Evolutionary conservation across 2,888 invertebrate species (phyloP), one percentile per base, ranked within the genome.

Genomic region (Eupsilia transversa): DNA sequence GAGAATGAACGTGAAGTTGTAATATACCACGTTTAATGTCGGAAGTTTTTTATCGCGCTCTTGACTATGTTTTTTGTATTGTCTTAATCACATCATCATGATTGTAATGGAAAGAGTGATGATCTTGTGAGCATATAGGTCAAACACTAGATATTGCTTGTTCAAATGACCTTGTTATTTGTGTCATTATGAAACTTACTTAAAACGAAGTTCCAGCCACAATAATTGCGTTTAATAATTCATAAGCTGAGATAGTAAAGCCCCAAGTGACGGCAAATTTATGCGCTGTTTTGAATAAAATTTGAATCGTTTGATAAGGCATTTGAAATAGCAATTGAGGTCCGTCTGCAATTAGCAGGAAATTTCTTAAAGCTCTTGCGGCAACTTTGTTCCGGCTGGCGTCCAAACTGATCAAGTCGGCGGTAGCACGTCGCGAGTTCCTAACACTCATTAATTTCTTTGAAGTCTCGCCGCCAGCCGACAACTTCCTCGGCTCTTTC

Each of bases 401-500:
- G 92, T 92, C 95, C 96, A 94, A 96, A 96, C 96, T 96, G 96
- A 96, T 96, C 93, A 93, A 94, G 92, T 92, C 89, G 91, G 91
- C 87, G 90, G 91, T 89, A 91, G 94, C 95, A 95, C 96, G 96
- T 95, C 93, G 92, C 90, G 91, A 95, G 94, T 96, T 96, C 91
- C 93, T 94, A 96, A 96, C 95, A 94, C 94, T 96, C 96, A 95
- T 96, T 96, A 96, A 96, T 96, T 95, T 95, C 95, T 95, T 94
- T 94, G 94, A 94, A 95, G 94, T 94, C 94, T 92, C 93, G 91
- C 91, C 93, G 89, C 89, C 89, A 88, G 90, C 91, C 93, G 90
- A 92, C 93, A 94, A 94, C 93, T 95, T 94, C 90, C 88, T 91
- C 87, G 91, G 90, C 92, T 92, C 93, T 93, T 93, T 91, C 93